A percentile compares a stretch with the other conserved stretches of the same genome.
These are phyloP conservation scores for Chloroclysta siterata DNA, from an alignment of 2,888 invertebrate species.

Conservation along the genomic window DNA sequence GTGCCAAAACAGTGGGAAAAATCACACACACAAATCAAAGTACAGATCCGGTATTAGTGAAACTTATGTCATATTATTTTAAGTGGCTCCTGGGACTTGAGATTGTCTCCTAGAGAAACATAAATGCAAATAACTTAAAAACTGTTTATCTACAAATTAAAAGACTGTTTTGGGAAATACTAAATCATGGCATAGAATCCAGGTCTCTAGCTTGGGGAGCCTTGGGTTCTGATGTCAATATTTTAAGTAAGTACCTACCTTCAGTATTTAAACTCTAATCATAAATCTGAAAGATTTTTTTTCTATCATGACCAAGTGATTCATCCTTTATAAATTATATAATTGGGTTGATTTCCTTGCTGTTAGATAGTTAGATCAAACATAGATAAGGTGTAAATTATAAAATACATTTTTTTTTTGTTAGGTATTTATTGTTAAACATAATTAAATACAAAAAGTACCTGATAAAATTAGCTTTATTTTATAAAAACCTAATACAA, in stretches of 20 bases:
- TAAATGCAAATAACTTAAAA: too few relatives aligned
- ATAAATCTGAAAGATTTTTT: background rate
- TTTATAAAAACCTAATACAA: slow-evolving; percentile 57
- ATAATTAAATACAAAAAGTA: slow-evolving; percentile 63
- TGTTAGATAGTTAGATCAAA: background rate
- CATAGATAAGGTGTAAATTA: slow-evolving; percentile 15
- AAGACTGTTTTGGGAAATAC: too few relatives aligned
- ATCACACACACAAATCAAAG: too few relatives aligned
- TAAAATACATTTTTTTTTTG: slow-evolving; percentile 46
- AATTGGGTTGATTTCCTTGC: background rate
- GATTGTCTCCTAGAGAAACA: too few relatives aligned
- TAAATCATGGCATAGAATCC: too few relatives aligned
- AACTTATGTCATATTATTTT: background rate
- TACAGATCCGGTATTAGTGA: too few relatives aligned
- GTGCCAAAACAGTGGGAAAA: too few relatives aligned
- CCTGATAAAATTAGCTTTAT: slow-evolving; percentile 60
- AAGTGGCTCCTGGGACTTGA: too few relatives aligned
- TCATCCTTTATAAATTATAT: background rate
- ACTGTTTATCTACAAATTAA: too few relatives aligned
- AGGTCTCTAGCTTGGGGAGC: too few relatives aligned
- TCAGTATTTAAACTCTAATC: background rate
- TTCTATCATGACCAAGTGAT: background rate
- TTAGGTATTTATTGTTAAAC: slow-evolving; percentile 71
- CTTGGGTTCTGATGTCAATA: too few relatives aligned
- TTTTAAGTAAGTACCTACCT: too few relatives aligned